Evolutionary conservation across 2,888 invertebrate species (phyloP).

Genomic region (Danaus chrysippus): DNA sequence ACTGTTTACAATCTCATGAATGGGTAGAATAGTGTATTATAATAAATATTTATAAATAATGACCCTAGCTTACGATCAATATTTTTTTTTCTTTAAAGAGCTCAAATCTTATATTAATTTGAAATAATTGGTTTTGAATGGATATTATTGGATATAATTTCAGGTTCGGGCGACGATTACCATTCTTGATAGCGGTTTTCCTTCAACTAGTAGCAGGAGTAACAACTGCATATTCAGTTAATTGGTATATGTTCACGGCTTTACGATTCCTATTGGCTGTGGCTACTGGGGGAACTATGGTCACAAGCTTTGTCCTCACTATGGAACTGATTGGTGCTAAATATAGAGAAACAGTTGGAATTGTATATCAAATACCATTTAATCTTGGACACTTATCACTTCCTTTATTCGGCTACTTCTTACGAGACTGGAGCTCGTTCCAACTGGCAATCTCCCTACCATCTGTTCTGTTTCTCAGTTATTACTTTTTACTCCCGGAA

Average conservation of each 20-base stretch:
- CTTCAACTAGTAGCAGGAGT: constrained; percentile 86
- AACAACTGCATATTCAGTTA: constrained; percentile 84
- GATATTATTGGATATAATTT: constrained; percentile 32
- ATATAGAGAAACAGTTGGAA: constrained; percentile 84
- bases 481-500: constrained; percentile 87
- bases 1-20: constrained; percentile 8
- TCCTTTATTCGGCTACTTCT: constrained; percentile 81
- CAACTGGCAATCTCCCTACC: constrained; percentile 84
- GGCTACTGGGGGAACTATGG: constrained; percentile 91
- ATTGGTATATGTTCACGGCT: constrained; percentile 82
- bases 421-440: constrained; percentile 83
- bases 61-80: constrained; percentile 9
- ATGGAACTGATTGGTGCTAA: constrained; percentile 83
- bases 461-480: constrained; percentile 81
- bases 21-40: not conserved
- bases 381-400: constrained; percentile 83
- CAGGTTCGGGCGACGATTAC: constrained; percentile 87
- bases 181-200: constrained; percentile 85
- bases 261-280: constrained; percentile 85
- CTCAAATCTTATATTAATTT: no score
- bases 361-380: constrained; percentile 83
- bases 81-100: no score
- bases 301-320: constrained; percentile 84
- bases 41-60: constrained; percentile 8
- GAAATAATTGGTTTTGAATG: not conserved